phyloP scores from a whole-genome alignment of 2,113 vertebrate species.

The Zosterops lateralis region DNA sequence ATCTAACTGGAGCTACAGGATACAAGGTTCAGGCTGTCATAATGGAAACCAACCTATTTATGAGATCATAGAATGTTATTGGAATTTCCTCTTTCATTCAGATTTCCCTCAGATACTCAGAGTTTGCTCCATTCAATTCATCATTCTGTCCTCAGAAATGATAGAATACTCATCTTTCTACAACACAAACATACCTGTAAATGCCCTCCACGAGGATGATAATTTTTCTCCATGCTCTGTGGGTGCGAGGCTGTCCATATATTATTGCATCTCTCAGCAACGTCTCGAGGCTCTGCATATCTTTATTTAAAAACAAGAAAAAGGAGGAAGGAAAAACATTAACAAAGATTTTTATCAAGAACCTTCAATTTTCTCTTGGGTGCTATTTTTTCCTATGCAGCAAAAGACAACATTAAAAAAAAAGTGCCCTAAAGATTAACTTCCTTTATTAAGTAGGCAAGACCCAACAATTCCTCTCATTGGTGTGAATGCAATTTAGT shows the following conservation, averaged over 20 bases:
- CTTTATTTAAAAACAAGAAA: conserved; percentile 70
- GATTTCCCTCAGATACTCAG: not conserved
- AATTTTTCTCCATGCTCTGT: conserved; percentile 92
- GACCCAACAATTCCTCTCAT: not conserved
- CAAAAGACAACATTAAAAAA: not conserved
- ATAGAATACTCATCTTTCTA: not conserved
- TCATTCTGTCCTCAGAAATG: not conserved
- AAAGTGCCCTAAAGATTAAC: not conserved
- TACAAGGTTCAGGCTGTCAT: not conserved
- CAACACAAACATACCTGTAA: conserved; percentile 82
- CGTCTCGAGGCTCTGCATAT: conserved; percentile 86
- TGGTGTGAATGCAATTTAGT: not conserved
- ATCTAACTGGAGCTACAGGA: not conserved
- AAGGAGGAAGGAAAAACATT: not conserved
- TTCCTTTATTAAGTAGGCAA: not conserved
- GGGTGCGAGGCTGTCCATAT: conserved; percentile 86
- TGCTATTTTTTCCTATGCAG: not conserved
- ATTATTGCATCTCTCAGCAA: conserved; percentile 85
- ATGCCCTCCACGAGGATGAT: conserved; percentile 93
- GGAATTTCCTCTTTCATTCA: not conserved
- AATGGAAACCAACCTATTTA: not conserved
- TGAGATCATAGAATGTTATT: not conserved
- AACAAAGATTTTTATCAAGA: not conserved
- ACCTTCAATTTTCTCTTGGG: not conserved
- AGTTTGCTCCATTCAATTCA: not conserved